Conservation (phyloP, 2,888 invertebrate genomes). For the Sphinx pinastri region DNA sequence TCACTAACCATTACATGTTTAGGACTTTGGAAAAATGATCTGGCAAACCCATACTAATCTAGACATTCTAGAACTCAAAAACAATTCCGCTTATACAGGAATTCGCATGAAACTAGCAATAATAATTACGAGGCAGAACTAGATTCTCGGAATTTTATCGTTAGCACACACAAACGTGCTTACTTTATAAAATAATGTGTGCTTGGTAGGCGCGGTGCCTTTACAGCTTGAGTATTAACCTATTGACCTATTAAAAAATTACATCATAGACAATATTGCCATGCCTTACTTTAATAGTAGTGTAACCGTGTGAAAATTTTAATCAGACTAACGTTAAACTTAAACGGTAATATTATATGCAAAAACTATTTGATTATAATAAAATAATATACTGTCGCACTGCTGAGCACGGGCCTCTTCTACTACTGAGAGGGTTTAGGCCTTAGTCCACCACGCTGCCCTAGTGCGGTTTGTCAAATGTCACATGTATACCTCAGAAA, state of each 20-base stretch:
- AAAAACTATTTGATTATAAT: too few relatives aligned
- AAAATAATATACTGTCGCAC: too few relatives aligned
- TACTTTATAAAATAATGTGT: slow-evolving; percentile 33
- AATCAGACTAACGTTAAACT: too few relatives aligned
- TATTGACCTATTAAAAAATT: slow-evolving; percentile 43
- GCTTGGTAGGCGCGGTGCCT: slow-evolving; percentile 18
- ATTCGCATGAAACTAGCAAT: background rate
- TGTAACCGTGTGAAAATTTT: background rate
- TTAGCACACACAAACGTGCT: slow-evolving; percentile 24
- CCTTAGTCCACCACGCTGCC: too few relatives aligned
- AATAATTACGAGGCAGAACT: slow-evolving; percentile 10
- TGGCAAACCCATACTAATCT: background rate
- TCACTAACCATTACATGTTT: too few relatives aligned
- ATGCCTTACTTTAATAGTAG: background rate
- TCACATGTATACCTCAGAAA: too few relatives aligned
- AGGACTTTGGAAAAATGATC: too few relatives aligned
- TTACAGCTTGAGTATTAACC: slow-evolving; percentile 36
- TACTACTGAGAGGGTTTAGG: too few relatives aligned
- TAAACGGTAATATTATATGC: too few relatives aligned
- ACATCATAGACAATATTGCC: background rate
- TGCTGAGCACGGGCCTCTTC: too few relatives aligned
- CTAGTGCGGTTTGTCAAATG: too few relatives aligned
- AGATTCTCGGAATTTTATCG: slow-evolving; percentile 5
- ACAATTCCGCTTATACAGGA: background rate
- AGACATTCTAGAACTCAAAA: background rate